Evolutionary conservation across 2,113 vertebrate species (phyloP).

Genomic region (Opisthocomus hoazin): DNA sequence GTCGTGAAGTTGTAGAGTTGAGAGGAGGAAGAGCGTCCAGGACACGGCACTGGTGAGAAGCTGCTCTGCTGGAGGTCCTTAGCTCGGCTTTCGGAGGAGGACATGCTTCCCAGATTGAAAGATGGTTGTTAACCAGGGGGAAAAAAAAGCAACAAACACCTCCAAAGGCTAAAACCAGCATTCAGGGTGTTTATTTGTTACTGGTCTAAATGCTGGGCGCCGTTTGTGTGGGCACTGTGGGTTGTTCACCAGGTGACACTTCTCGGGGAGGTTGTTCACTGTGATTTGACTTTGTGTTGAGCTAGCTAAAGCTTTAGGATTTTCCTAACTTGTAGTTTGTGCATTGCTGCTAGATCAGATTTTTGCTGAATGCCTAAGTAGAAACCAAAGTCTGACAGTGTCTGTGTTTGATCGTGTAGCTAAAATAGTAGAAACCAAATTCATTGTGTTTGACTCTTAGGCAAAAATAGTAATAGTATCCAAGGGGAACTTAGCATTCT

Average conservation of each 20-base stretch:
- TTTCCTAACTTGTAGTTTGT: neutral
- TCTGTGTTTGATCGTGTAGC: neutral
- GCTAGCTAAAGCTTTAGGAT: neutral
- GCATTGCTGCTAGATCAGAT: fast-evolving
- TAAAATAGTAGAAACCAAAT: neutral
- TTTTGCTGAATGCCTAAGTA: neutral
- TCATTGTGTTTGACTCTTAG: neutral
- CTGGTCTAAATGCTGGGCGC: neutral
- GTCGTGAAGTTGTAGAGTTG: neutral
- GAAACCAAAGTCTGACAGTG: neutral
- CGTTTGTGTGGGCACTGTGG: neutral
- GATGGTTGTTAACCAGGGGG: neutral
- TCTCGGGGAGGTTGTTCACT: neutral
- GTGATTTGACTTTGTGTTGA: neutral
- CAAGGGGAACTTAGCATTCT: neutral
- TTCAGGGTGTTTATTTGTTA: neutral
- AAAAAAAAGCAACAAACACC: too few relatives aligned
- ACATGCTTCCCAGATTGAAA: neutral
- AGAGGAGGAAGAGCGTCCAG: neutral
- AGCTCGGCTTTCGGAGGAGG: neutral
- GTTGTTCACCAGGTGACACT: neutral
- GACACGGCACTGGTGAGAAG: neutral
- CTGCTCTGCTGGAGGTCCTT: neutral
- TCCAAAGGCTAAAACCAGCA: neutral
- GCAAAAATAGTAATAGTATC: neutral